Evolutionary conservation across 2,888 invertebrate genomes (phyloP), one percentile per base, ranked within the genome.

Genomic region (Drosophila anomalata): DNA sequence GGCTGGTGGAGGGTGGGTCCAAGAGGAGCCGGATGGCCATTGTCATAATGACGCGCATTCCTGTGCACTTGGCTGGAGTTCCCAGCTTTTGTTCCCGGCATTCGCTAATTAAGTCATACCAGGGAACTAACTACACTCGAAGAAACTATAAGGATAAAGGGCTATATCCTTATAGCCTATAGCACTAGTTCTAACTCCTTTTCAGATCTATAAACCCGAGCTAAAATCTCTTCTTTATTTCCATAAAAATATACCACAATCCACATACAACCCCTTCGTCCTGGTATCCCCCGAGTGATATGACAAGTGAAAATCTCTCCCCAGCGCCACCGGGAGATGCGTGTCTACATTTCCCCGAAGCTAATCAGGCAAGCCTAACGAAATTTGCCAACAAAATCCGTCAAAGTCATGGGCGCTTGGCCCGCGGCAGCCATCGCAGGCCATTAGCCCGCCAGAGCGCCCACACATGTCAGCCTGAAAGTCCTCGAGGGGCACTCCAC

Each of bases 41-140:
- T 87, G 81, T 86, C 84, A 83, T 84, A 80, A 84, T 83, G 76
- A 67, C 73, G 67, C 63, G 65, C 73, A 76, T 78, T 81, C 76
- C 82, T 66, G 78, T 53, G 66, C 70, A 61, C 72, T 80, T 56
- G 65, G 60, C 75, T 80, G 65, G 47, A 67, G 68, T 29, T 29
- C 0, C 29, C 9, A 22, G 76, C 54, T 59, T 72, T 66, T 36
- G 36, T 14, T 36, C 56, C 57, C 54, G 48, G 62, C 68, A 75
- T 54, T 65, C 54, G 62, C 76, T 78, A 80, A 78, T 76, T 78
- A 78, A 78, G 78, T 70, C 70, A 66, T 79, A 65, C 47, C 12
- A 53, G 20, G 20, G 41, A 29, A 14, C 8, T n/a, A 58, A 66
- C 67, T 57, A 39, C 33, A 36, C 36, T 36, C n/a, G 2, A n/a